Evolutionary conservation across 2,113 vertebrate species (phyloP), one percentile per base, ranked within the genome.

Genomic region (Siniperca knerii): DNA sequence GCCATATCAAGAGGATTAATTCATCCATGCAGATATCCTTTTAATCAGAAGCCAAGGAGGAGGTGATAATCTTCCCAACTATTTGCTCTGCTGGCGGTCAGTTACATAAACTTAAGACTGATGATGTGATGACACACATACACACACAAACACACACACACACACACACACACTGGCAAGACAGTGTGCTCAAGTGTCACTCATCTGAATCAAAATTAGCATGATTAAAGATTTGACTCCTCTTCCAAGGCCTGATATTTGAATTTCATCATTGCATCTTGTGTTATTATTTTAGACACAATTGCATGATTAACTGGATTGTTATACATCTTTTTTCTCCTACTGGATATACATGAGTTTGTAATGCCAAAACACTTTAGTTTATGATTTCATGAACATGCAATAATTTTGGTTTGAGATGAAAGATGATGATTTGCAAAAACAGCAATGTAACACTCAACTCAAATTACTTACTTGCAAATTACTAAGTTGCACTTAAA

Each of bases 121-220:
- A 93, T 86, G 84, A 85, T 72, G 83, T 90, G 91, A 80, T 87
- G 89, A 92, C 85, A 37, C 74, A 65, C 77, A 86, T 29, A 29
- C 29, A 29, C 29, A 37, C 35, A 37, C 35, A 4, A 2, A 37
- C 35, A 37, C 35, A 92, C 85, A 37, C 74, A 55, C 73, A 84
- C 64, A 92, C 85, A 37, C 74, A 65, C 77, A 86, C 72, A 48
- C 65, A 79, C 73, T 65, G 9, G 11, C 66, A 50, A 23, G 33
- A 60, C 71, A 23, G 69, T 57, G 37, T 48, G 58, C 44, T 71
- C 80, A 9, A 58, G 60, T 85, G 84, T 79, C 75, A 79, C 33
- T 71, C 4, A 1, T 54, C 68, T 58, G 64, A 54, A 70, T 89
- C 73, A 77, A 58, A 89, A 85, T 81, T 4, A 48, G 62, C n/a